Evolutionary conservation across 2,113 vertebrate species (phyloP), one percentile per base, ranked within the genome.

Genomic region (Apteryx mantelli): DNA sequence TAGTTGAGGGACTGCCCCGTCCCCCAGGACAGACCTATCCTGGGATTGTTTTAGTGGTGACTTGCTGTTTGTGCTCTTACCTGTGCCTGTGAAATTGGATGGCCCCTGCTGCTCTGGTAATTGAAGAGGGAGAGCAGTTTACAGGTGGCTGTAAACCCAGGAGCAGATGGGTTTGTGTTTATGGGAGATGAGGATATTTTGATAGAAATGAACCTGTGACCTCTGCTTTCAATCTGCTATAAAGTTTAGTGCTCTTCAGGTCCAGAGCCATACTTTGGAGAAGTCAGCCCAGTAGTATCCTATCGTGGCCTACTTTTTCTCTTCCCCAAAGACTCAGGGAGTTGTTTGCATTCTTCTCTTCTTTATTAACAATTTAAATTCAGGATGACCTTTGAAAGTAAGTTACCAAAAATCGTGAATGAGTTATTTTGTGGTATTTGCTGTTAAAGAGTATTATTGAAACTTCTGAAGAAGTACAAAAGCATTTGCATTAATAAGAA

Each of bases 221-320:
- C 56, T 85, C 75, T 95, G 81, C 55, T 89, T 85, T 77, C 68
- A 71, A 36, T 77, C 71, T 93, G 15, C 53, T 88, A 3, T 60
- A 38, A 74, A 7, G 26, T 58, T 96, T 78, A 68, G 76, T 38
- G 52, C 55, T 88, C 30, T 76, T 79, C 42, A 30, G 19, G 56
- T 89, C 83, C 88, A 88, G 75, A 81, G n/a, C 26, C 30, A 82
- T 84, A 14, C 38, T 82, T 42, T 84, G 60, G 69, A 94, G 46
- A 75, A 92, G 48, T 36, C 38, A 69, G 83, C 80, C 91, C 92
- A 95, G 38, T 53, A 70, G 30, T 60, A 77, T 95, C 65, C 83
- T 77, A 32, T 66, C 18, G 30, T 94, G 82, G 12, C 88, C 84
- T 93, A 75, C 65, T 93, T 93, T 77, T 53, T 52, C 42, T 94